Evolutionary conservation across 2,888 invertebrate species (phyloP).

Genomic region (Tribolium freemani): DNA sequence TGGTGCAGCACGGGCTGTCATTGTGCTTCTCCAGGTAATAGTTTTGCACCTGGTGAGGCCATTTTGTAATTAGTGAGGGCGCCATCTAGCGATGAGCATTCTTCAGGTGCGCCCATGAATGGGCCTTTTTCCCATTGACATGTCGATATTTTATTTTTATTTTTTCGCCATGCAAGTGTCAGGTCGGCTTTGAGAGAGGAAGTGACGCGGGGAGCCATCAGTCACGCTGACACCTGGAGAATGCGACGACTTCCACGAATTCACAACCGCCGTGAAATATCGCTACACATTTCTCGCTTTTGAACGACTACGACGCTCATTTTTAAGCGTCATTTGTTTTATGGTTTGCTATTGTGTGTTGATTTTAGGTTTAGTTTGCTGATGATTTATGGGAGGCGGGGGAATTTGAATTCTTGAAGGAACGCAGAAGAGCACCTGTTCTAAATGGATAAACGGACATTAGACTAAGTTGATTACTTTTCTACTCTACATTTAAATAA

Average conservation of each 20-base stretch:
- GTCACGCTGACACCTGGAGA: slow-evolving; percentile 67
- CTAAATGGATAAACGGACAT: background rate
- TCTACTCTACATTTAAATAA: too few relatives aligned
- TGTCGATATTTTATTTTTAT: slow-evolving; percentile 41
- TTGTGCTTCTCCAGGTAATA: background rate
- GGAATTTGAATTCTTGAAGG: slow-evolving; percentile 1
- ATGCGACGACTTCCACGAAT: slow-evolving; percentile 66
- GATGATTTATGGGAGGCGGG: slow-evolving; percentile 39
- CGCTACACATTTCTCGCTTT: slow-evolving; percentile 58
- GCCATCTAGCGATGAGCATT: slow-evolving; percentile 38
- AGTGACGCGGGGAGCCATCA: slow-evolving; percentile 65
- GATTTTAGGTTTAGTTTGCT: slow-evolving; percentile 50
- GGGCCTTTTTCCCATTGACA: slow-evolving; percentile 44
- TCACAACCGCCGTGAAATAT: slow-evolving; percentile 62
- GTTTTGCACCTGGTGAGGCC: slow-evolving; percentile 2
- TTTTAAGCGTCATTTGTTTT: slow-evolving; percentile 62
- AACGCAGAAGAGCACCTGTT: background rate
- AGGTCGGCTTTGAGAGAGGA: slow-evolving; percentile 53
- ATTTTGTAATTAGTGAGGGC: slow-evolving; percentile 13
- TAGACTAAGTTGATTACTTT: too few relatives aligned
- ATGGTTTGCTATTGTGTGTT: slow-evolving; percentile 55
- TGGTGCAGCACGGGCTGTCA: slow-evolving; percentile 1
- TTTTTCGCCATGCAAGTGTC: slow-evolving; percentile 48
- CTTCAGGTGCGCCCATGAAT: slow-evolving; percentile 49
- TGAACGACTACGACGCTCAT: slow-evolving; percentile 56